phyloP scores from a whole-genome alignment of 2,113 vertebrate species.

The Echinops telfairi region DNA sequence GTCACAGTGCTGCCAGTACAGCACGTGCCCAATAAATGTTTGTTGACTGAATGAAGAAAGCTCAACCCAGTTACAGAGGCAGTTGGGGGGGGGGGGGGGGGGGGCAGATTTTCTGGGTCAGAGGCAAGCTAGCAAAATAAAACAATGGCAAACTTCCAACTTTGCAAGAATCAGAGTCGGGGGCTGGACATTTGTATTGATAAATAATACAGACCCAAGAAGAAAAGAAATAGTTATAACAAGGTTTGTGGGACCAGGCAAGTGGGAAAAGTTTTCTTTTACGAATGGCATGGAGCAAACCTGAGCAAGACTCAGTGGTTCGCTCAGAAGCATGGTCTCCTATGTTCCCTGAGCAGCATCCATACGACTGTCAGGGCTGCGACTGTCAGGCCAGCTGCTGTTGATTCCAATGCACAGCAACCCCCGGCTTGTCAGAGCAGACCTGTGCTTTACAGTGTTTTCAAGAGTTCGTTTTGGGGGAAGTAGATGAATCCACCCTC shows the following conservation, averaged over 20 bases:
- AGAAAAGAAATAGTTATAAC: neutral
- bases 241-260: neutral
- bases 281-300: neutral
- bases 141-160: neutral
- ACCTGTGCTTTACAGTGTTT: neutral
- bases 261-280: neutral
- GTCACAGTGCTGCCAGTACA: neutral
- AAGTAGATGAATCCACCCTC: neutral
- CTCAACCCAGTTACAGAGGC: neutral
- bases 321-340: neutral
- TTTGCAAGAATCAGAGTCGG: neutral
- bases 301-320: neutral
- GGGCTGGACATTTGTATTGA: neutral
- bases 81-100: neutral
- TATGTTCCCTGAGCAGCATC: neutral
- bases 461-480: too few species aligned
- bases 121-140: slow-evolving; percentile 1
- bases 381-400: neutral
- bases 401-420: neutral
- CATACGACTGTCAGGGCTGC: neutral
- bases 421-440: neutral
- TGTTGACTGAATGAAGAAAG: neutral
- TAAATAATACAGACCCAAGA: neutral
- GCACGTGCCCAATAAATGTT: neutral
- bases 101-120: neutral